Evolutionary conservation across 2,797 vertebrate genomes (phyloP).

Genomic region (Taeniopygia guttata): DNA sequence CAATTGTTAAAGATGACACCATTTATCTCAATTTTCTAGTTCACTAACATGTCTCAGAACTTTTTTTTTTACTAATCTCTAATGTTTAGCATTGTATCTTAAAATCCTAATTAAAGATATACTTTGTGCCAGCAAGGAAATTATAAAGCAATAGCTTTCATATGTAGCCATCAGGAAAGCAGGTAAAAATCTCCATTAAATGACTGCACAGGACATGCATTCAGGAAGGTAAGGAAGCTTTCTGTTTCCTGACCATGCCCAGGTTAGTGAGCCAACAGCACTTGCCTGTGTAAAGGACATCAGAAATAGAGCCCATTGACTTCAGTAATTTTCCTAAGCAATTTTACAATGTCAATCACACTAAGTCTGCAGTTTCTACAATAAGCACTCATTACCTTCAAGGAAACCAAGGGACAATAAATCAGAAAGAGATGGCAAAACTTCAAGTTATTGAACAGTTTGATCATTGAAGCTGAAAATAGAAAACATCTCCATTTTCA

Average conservation of each 20-base stretch:
- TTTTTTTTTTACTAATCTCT: not conserved
- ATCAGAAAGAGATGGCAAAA: not conserved
- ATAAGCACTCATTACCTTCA: not conserved
- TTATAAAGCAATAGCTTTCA: not conserved
- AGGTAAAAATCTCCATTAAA: not conserved
- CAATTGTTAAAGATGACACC: constrained; percentile 16
- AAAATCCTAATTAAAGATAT: not conserved
- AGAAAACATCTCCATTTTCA: not conserved
- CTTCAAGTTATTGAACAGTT: not conserved
- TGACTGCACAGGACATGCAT: not conserved
- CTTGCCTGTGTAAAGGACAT: not conserved
- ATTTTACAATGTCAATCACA: not conserved
- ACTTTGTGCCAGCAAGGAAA: not conserved
- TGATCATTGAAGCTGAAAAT: not conserved
- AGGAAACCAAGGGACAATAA: not conserved
- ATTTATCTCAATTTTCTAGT: constrained; percentile 32
- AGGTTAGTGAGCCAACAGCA: not conserved
- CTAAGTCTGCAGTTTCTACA: not conserved
- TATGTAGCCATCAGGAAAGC: not conserved
- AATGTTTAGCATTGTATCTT: not conserved
- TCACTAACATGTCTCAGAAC: not conserved
- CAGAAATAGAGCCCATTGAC: not conserved
- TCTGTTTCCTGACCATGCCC: not conserved
- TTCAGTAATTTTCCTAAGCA: not conserved
- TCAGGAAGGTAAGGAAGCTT: not conserved